A percentile compares a stretch with the other conserved stretches of the same genome.
Conservation (phyloP, 2,113 vertebrate species). For the Atractosteus spatula region DNA sequence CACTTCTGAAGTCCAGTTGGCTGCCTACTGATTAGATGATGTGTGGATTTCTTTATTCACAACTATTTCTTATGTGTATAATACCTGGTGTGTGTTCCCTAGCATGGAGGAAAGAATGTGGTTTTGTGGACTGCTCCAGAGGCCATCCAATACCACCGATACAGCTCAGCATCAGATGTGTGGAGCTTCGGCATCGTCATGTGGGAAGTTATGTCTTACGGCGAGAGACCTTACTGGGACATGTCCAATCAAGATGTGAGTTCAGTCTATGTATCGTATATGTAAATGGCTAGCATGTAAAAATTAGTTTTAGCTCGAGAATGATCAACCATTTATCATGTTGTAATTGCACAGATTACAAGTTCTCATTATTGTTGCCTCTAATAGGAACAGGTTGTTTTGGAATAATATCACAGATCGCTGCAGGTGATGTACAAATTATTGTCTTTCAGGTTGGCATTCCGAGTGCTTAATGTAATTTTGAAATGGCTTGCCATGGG, state of each 20-base stretch:
- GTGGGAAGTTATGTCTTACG: conserved; percentile 98
- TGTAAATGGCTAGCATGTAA: neutral
- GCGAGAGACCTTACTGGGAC: conserved; percentile 97
- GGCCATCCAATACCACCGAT: conserved; percentile 87
- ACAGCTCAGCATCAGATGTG: conserved; percentile 88
- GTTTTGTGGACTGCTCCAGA: conserved; percentile 91
- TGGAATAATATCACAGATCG: neutral
- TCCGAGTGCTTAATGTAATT: neutral
- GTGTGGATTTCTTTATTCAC: too few species aligned
- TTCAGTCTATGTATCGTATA: conserved; percentile 27
- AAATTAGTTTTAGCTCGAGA: neutral
- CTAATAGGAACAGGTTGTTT: neutral
- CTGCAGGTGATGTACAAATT: conserved; percentile 2
- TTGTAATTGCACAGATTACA: neutral
- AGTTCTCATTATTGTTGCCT: neutral
- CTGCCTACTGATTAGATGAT: neutral
- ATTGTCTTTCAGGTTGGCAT: neutral
- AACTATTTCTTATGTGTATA: too few species aligned
- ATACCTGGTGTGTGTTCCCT: neutral
- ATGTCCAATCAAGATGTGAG: conserved; percentile 97
- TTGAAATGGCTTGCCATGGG: neutral
- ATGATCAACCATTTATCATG: neutral
- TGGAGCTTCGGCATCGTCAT: conserved; percentile 97
- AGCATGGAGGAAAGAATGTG: conserved; percentile 83
- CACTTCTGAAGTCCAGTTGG: too few species aligned